Conservation (phyloP, 2,888 invertebrate species). For the Papilio elwesi region DNA sequence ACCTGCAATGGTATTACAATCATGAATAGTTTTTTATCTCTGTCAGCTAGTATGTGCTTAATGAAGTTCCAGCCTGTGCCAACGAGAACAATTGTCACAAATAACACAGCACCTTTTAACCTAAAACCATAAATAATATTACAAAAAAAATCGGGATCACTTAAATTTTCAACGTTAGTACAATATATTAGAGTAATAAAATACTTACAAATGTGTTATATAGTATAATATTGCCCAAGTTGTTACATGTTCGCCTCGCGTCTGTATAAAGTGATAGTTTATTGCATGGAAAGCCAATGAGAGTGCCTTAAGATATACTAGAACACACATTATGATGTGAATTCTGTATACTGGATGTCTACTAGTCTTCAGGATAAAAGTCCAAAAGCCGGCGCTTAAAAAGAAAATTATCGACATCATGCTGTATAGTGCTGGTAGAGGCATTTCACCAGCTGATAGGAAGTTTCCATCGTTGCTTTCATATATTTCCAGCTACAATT, state of each 20-base stretch:
- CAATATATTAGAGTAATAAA: background rate
- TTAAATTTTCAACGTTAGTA: background rate
- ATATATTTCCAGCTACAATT: conserved; percentile 90
- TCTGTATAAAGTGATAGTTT: conserved; percentile 97
- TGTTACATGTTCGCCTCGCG: conserved; percentile 95
- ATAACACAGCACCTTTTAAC: conserved; percentile 95
- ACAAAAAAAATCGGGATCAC: background rate
- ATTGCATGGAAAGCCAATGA: conserved; percentile 97
- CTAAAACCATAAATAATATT: conserved; percentile 69
- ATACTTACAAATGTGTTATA: conserved; percentile 96
- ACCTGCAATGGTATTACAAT: conserved; percentile 98
- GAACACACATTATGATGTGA: conserved; percentile 97
- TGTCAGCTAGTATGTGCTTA: conserved; percentile 97
- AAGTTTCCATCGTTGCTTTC: conserved; percentile 94
- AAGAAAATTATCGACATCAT: conserved; percentile 96
- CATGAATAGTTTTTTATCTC: conserved; percentile 98
- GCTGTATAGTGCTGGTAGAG: conserved; percentile 95
- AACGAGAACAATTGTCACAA: conserved; percentile 97
- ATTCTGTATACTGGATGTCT: conserved; percentile 95
- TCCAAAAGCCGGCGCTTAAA: conserved; percentile 95
- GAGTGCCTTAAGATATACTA: conserved; percentile 95
- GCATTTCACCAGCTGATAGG: conserved; percentile 98
- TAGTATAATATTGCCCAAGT: conserved; percentile 99
- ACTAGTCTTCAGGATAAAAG: conserved; percentile 92
- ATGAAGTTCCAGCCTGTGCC: conserved; percentile 99